Evolutionary conservation across 2,797 vertebrate genomes (phyloP).

Genomic region (Acanthurus leucopareius): DNA sequence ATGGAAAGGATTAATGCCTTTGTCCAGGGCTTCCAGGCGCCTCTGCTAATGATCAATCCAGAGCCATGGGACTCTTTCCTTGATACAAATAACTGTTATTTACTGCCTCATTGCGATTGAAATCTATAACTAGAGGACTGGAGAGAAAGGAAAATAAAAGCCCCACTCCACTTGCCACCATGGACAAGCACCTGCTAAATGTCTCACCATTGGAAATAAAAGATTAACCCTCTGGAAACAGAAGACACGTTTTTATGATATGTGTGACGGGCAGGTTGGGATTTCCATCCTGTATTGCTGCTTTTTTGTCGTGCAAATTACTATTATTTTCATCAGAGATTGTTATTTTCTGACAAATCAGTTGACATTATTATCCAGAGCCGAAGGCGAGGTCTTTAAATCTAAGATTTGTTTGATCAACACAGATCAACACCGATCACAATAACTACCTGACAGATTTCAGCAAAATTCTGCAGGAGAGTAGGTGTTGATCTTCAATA

Average conservation of each 20-base stretch:
- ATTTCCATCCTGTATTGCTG: neutral
- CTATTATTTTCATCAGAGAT: neutral
- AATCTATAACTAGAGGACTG: constrained; percentile 58
- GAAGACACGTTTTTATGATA: too few species aligned
- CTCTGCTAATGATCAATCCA: constrained; percentile 67
- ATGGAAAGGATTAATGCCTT: constrained; percentile 58
- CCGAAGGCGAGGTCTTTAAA: neutral
- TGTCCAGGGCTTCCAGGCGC: constrained; percentile 54
- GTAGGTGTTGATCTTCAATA: neutral
- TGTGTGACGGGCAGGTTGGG: neutral
- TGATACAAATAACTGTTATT: constrained; percentile 73
- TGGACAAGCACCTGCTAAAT: constrained; percentile 16
- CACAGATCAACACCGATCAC: neutral
- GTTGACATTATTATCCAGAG: neutral
- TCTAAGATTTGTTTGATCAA: neutral
- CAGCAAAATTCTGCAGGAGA: neutral
- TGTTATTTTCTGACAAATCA: neutral
- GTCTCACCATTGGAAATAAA: constrained; percentile 14
- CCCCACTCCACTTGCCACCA: neutral
- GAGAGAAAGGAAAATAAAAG: constrained; percentile 43
- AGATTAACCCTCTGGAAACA: constrained; percentile 3
- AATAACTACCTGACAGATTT: neutral
- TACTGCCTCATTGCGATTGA: constrained; percentile 67
- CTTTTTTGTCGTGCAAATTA: neutral
- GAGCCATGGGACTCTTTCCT: constrained; percentile 62